Conservation (phyloP, 2,797 vertebrate genomes). For the Rhinophrynus dorsalis region DNA sequence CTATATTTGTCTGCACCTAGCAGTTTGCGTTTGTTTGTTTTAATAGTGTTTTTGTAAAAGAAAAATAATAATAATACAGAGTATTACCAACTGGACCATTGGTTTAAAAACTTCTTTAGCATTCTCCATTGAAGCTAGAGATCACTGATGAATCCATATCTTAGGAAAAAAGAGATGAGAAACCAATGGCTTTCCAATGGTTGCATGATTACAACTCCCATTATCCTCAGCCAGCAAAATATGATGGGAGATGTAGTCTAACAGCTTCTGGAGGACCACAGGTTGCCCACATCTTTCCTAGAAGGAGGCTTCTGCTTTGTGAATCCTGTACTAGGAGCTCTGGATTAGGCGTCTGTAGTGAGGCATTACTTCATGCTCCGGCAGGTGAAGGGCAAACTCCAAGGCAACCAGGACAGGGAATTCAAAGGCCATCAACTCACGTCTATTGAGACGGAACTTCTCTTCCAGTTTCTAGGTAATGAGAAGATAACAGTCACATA, state of each 20-base stretch:
- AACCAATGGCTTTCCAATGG: too few relatives aligned
- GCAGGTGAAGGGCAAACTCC: conserved; percentile 95
- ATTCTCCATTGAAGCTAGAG: too few relatives aligned
- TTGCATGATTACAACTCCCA: too few relatives aligned
- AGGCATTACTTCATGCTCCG: conserved; percentile 94
- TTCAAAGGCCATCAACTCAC: conserved; percentile 96
- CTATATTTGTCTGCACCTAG: conserved; percentile 38
- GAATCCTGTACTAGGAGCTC: conserved; percentile 85
- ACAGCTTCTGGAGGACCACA: too few relatives aligned
- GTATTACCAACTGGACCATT: conserved; percentile 5
- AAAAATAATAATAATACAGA: conserved; percentile 29
- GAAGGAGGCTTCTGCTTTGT: conserved; percentile 57
- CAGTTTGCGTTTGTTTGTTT: conserved; percentile 33
- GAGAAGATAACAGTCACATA: neutral
- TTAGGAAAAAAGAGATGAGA: too few relatives aligned
- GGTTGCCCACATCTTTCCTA: too few relatives aligned
- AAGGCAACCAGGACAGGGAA: conserved; percentile 95
- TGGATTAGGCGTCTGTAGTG: conserved; percentile 96
- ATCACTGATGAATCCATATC: too few relatives aligned
- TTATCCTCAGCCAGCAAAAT: too few relatives aligned
- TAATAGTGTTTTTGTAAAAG: conserved; percentile 31
- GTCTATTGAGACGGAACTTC: conserved; percentile 91
- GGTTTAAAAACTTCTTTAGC: too few relatives aligned
- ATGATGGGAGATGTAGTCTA: too few relatives aligned
- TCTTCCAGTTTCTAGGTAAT: conserved; percentile 92